These are phyloP conservation scores for Graphium colonna DNA, from an alignment of 2,888 invertebrate species.

Conservation along the genomic window DNA sequence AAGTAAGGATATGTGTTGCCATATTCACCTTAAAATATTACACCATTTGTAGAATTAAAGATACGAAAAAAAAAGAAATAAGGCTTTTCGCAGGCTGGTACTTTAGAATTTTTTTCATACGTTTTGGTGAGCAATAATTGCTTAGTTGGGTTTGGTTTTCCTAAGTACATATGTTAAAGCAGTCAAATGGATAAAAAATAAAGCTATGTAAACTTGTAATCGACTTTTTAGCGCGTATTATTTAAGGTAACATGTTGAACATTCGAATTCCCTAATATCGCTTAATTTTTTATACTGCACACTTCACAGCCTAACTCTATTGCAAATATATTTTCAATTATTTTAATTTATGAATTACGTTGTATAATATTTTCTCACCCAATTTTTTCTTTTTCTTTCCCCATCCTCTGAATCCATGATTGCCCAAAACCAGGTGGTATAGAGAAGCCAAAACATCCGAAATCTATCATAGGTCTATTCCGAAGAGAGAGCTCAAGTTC, in stretches of 20 bases:
- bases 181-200: too few species aligned
- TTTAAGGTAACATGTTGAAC: neutral
- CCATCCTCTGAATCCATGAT: constrained; percentile 41
- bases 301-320: neutral
- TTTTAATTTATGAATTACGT: constrained; percentile 20
- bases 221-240: too few species aligned
- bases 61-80: too few species aligned
- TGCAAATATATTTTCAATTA: neutral
- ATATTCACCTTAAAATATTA: too few species aligned
- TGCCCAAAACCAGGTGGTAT: constrained; percentile 84
- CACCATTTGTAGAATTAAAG: too few species aligned
- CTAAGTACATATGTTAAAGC: too few species aligned
- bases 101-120: too few species aligned
- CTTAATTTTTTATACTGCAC: neutral
- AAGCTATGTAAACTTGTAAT: too few species aligned
- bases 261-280: neutral
- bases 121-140: too few species aligned
- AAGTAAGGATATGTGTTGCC: too few species aligned
- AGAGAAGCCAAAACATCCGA: constrained; percentile 90
- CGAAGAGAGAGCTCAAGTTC: constrained; percentile 90
- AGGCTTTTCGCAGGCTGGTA: too few species aligned
- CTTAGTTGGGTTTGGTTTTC: too few species aligned
- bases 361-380: constrained; percentile 49
- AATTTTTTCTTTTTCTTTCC: constrained; percentile 50
- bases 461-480: constrained; percentile 94